These are phyloP conservation scores for Lasius fuliginosus DNA, from an alignment of 2,888 invertebrate species.

Conservation along the genomic window DNA sequence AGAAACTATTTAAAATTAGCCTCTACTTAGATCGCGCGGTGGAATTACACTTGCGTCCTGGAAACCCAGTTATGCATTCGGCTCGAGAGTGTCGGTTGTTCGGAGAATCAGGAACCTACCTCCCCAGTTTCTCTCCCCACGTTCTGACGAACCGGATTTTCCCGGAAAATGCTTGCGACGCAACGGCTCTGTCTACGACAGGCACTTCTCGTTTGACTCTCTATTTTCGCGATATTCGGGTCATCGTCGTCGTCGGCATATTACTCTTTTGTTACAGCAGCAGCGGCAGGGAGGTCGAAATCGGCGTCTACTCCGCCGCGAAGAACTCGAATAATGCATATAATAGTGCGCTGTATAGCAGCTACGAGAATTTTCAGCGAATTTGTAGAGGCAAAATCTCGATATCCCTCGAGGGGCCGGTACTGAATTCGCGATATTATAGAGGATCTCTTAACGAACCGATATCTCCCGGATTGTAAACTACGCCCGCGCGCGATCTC, in stretches of 20 bases:
- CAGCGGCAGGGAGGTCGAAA: background rate
- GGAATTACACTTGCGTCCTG: constrained; percentile 61
- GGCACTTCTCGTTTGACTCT: constrained; percentile 3
- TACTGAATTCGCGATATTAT: background rate
- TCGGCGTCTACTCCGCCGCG: background rate
- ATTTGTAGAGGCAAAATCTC: constrained; percentile 21
- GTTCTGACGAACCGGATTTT: background rate
- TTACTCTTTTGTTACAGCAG: constrained; percentile 20
- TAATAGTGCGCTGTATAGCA: constrained; percentile 1
- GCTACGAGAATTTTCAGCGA: constrained; percentile 31
- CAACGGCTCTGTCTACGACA: constrained; percentile 14
- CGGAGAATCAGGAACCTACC: background rate
- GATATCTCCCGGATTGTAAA: background rate
- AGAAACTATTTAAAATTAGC: constrained; percentile 50
- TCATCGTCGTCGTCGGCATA: constrained; percentile 11
- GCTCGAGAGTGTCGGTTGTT: constrained; percentile 24
- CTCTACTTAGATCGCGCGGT: constrained; percentile 57
- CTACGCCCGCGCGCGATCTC: background rate
- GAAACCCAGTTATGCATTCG: constrained; percentile 60
- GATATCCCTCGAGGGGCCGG: constrained; percentile 10
- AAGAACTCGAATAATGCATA: constrained; percentile 32
- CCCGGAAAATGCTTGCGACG: constrained; percentile 1
- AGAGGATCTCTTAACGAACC: background rate
- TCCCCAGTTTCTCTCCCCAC: background rate
- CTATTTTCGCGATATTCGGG: constrained; percentile 30